Conservation (phyloP, 2,888 invertebrate genomes). For the Eupithecia abbreviata region DNA sequence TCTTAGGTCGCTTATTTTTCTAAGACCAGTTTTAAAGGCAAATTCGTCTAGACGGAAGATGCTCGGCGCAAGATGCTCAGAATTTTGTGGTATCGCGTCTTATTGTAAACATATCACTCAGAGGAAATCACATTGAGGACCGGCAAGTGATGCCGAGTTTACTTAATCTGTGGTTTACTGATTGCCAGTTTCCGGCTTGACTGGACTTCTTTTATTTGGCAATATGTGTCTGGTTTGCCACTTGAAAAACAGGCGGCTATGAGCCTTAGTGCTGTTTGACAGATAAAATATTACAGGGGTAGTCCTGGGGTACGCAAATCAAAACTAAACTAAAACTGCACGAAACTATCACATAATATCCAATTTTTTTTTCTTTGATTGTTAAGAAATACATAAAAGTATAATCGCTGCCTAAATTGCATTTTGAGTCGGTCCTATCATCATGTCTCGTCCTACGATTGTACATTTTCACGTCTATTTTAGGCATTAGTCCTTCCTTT, state of each 20-base stretch:
- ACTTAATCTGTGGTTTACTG: neutral
- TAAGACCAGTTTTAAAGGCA: neutral
- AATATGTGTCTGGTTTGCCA: too few relatives aligned
- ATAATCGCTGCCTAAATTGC: too few relatives aligned
- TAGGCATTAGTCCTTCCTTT: too few relatives aligned
- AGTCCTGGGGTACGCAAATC: too few relatives aligned
- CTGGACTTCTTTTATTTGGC: too few relatives aligned
- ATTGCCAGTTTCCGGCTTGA: neutral
- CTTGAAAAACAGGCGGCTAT: neutral
- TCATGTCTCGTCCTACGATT: too few relatives aligned
- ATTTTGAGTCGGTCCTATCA: too few relatives aligned
- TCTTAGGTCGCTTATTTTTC: neutral
- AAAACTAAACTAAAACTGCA: neutral
- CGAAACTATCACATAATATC: too few relatives aligned
- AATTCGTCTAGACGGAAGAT: neutral
- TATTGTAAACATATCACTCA: neutral
- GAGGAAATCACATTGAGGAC: neutral
- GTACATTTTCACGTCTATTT: too few relatives aligned
- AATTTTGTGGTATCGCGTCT: neutral
- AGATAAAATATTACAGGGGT: neutral
- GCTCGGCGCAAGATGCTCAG: neutral
- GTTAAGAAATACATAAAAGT: too few relatives aligned
- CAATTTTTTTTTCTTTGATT: too few relatives aligned
- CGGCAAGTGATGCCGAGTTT: neutral
- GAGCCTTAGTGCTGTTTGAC: neutral